These are phyloP conservation scores for Chesias legatella DNA, from an alignment of 2,888 invertebrate genomes.

Conservation along the genomic window DNA sequence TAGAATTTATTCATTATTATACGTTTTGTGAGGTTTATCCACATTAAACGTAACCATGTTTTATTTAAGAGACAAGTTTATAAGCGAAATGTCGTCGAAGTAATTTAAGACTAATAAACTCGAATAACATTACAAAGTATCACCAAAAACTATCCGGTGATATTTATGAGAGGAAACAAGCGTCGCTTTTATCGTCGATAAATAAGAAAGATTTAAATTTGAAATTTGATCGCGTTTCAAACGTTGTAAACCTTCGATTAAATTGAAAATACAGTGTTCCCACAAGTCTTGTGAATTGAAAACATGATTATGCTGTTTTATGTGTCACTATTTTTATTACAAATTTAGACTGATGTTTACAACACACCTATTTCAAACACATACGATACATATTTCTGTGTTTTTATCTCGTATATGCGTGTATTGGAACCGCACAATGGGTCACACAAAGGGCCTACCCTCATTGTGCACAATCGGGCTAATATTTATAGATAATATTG, in stretches of 20 bases:
- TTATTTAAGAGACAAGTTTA: constrained; percentile 33
- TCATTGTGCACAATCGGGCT: constrained; percentile 56
- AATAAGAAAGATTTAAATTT: constrained; percentile 25
- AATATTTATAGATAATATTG: constrained; percentile 75
- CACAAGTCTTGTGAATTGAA: constrained; percentile 60
- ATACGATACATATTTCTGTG: constrained; percentile 19
- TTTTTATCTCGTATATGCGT: constrained; percentile 9
- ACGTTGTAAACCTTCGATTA: constrained; percentile 45
- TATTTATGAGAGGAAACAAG: constrained; percentile 29
- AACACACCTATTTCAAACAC: not conserved
- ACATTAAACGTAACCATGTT: constrained; percentile 32
- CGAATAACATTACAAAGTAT: constrained; percentile 25
- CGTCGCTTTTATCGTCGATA: constrained; percentile 26
- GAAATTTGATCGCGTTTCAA: constrained; percentile 24
- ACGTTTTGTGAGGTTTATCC: constrained; percentile 33
- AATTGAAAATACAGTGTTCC: constrained; percentile 56
- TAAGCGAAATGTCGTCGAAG: constrained; percentile 27
- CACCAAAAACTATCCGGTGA: constrained; percentile 24
- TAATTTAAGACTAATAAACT: constrained; percentile 30
- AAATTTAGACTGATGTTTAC: constrained; percentile 10
- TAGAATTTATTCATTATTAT: constrained; percentile 25
- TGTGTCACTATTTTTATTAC: constrained; percentile 33
- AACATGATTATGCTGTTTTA: constrained; percentile 53
- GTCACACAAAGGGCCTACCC: constrained; percentile 50
- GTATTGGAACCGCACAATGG: constrained; percentile 40